Evolutionary conservation across 2,888 invertebrate species (phyloP), one percentile per base, ranked within the genome.

Genomic region (Empis stercorea): DNA sequence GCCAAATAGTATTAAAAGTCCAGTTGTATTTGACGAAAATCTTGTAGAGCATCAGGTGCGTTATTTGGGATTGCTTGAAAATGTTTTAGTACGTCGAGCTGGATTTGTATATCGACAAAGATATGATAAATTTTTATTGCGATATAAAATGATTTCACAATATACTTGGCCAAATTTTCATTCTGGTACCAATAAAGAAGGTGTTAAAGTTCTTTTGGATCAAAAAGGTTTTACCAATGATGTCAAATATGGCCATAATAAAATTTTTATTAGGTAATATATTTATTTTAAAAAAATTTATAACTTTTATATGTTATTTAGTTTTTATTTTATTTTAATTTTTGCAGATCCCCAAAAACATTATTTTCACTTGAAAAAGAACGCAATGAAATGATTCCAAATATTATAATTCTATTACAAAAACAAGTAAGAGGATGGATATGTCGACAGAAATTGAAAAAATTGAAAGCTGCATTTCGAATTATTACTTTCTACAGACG

Each of bases 141-240:
- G 95, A 51, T 97, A 97, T 76, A 97, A 97, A 75, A 92, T 96
- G 88, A 84, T 95, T 56, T 89, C 87, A 0, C 84, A 86, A 62
- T 85, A 84, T 68, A 97, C 96, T 3, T 97, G 97, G 97, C 97
- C 97, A 32, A 95, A 93, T 72, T 96, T 85, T 74, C 79, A 83
- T 49, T 80, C 82, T 5, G 81, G 80, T 45, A 73, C 71, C 45
- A 84, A 85, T 55, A 79, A 78, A 60, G 91, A 94, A 53, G 95
- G 92, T 2, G 88, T 88, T 4, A 75, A 81, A 61, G 84, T 85
- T 51, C 79, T 99, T 51, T 78, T 96, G 55, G 76, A 86, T 43
- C 88, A 92, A 56, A 77, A 84, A 58, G 78, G 80, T 36, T 81
- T 84, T 56, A 66, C 78, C 3, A 71, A 81, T 32, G 96, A 97